Conservation (phyloP, 2,888 invertebrate species). For the Notocelia uddmanniana region DNA sequence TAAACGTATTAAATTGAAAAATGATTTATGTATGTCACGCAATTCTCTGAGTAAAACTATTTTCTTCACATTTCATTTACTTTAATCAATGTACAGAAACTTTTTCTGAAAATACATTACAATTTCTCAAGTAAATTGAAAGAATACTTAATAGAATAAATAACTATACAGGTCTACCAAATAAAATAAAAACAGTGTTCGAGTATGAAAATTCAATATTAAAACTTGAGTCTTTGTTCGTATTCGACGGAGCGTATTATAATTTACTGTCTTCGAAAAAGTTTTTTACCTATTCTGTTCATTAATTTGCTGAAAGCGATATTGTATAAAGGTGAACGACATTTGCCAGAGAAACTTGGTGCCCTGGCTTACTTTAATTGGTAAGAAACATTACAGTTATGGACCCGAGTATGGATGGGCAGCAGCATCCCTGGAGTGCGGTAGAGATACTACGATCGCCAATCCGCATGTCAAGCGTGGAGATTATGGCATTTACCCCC, state of each 20-base stretch:
- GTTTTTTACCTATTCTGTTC: constrained; percentile 7
- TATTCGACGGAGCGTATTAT: constrained; percentile 7
- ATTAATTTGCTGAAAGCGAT: background rate
- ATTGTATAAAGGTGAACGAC: constrained; percentile 13
- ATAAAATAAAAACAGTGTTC: constrained; percentile 25
- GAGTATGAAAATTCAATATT: constrained; percentile 22
- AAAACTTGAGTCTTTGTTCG: constrained; percentile 11
- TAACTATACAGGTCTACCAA: constrained; percentile 4
- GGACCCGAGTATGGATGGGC: too few relatives aligned
- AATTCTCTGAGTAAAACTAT: background rate
- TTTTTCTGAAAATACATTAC: background rate
- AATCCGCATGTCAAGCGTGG: too few relatives aligned
- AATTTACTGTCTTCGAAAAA: constrained; percentile 21
- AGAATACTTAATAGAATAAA: background rate
- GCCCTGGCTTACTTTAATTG: background rate
- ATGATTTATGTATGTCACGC: background rate
- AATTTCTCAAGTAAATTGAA: constrained; percentile 12
- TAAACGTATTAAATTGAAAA: background rate
- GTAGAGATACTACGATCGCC: too few relatives aligned
- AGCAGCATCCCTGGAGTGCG: too few relatives aligned
- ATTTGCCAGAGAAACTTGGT: background rate
- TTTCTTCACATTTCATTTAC: background rate
- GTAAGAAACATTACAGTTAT: background rate
- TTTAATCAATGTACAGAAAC: background rate
- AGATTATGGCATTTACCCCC: too few relatives aligned